Evolutionary conservation across 2,888 invertebrate genomes (phyloP), one percentile per base, ranked within the genome.

Genomic region (Tetranychus truncatus): DNA sequence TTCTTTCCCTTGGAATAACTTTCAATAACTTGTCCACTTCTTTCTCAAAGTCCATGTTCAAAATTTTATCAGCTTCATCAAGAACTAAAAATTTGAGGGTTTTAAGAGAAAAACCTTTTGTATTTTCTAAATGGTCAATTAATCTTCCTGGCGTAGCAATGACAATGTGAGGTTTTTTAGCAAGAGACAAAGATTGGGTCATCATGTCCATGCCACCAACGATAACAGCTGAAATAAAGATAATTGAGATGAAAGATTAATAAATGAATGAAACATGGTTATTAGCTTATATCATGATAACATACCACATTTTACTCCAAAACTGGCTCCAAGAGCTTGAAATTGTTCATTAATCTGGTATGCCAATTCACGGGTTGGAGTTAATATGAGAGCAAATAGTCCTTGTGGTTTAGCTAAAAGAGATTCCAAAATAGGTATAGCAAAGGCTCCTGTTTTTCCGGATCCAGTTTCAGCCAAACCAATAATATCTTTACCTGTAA

Each of bases 121-220:
- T 95, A 81, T 97, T 96, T 83, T 96, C 93, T 74, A 99, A 85
- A 83, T 99, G 99, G 84, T 97, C 96, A 0, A 96, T 89, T 72
- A 97, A 84, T 78, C 97, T 85, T 8, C 97, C 97, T 0, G 97
- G 97, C 0, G 99, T 99, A 0, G 96, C 96, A 69, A 99, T 92
- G 77, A 99, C 88, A 79, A 99, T 89, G 82, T 99, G 99, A 0
- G 99, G 99, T 80, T 96, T 95, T 83, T 95, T 96, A 1, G 93
- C 92, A 73, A 99, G 84, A 80, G 89, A 87, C 77, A 96, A 84
- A 0, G 93, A 88, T 82, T 99, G 99, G 0, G 93, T 89, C 81
- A 92, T 91, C 94, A 96, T 96, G 81, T 99, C 97, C 88, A 97
- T 94, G 0, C 99, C 99, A 72, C 99, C 99, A 5, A 99, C 97